A percentile compares a stretch with the other conserved stretches of the same genome.
Evolutionary conservation across 2,888 invertebrate species (phyloP).

Genomic region (Rhingia campestris): DNA sequence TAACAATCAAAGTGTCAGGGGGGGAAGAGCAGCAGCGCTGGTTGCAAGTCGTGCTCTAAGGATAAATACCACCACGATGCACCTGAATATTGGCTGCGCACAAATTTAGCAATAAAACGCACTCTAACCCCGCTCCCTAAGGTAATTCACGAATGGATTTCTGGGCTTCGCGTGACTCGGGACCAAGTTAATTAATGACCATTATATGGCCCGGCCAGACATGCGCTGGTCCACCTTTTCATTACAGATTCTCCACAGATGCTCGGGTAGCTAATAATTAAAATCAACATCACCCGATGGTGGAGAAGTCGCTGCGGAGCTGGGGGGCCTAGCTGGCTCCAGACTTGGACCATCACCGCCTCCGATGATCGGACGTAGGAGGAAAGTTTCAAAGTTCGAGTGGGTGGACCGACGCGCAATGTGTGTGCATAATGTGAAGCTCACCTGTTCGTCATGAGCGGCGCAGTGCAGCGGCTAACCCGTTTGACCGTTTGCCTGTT

Average conservation of each 20-base stretch:
- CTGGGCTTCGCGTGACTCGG: conserved; percentile 59
- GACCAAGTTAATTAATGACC: conserved; percentile 63
- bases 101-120: conserved; percentile 64
- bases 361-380: conserved; percentile 27
- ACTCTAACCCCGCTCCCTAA: conserved; percentile 53
- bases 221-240: conserved; percentile 66
- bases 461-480: conserved; percentile 58
- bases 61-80: conserved; percentile 48
- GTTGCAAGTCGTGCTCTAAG: conserved; percentile 38
- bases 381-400: conserved; percentile 52
- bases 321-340: conserved; percentile 8
- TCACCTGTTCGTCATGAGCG: conserved; percentile 60
- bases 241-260: conserved; percentile 70
- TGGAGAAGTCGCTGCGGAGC: background rate
- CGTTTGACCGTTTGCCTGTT: conserved; percentile 61
- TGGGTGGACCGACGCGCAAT: conserved; percentile 56
- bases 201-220: conserved; percentile 63
- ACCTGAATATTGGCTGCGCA: conserved; percentile 37
- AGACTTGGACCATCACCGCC: conserved; percentile 30
- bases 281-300: conserved; percentile 59
- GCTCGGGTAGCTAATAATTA: conserved; percentile 68
- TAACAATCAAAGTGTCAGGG: conserved; percentile 35
- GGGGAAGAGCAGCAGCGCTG: conserved; percentile 9
- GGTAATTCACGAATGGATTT: conserved; percentile 25
- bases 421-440: conserved; percentile 61